These are phyloP conservation scores for Mnemiopsis leidyi DNA, from an alignment of 37 sponge, comb jelly and placozoan species.

Conservation along the genomic window DNA sequence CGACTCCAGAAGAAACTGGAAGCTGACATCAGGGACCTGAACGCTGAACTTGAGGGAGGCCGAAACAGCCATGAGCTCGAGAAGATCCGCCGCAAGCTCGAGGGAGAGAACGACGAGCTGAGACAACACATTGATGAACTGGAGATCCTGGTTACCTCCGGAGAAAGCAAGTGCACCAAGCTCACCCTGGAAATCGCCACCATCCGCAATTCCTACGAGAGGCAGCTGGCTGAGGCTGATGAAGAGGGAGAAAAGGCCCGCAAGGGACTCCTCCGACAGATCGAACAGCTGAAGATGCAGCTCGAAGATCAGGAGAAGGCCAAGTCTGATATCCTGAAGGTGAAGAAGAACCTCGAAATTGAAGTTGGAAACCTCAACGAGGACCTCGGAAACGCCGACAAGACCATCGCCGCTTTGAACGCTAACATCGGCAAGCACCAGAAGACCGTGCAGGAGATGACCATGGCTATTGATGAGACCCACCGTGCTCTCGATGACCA, in stretches of 20 bases:
- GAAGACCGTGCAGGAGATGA: conserved; percentile 66
- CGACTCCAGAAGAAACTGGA: conserved; percentile 52
- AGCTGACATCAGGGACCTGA: conserved; percentile 50
- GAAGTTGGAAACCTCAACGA: conserved; percentile 73
- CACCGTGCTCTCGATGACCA: conserved; percentile 65
- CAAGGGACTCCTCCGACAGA: conserved; percentile 66
- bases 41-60: conserved; percentile 63
- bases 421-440: conserved; percentile 73
- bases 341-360: conserved; percentile 69
- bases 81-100: conserved; percentile 64
- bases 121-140: conserved; percentile 56
- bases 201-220: conserved; percentile 57
- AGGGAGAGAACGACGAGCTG: conserved; percentile 65
- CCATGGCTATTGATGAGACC: conserved; percentile 65
- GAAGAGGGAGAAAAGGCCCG: conserved; percentile 64
- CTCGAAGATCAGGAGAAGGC: conserved; percentile 58
- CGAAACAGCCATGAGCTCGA: conserved; percentile 58
- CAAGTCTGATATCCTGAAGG: conserved; percentile 59
- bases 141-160: conserved; percentile 26
- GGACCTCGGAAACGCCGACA: conserved; percentile 81
- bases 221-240: conserved; percentile 60
- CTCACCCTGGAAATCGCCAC: conserved; percentile 64
- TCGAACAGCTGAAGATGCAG: conserved; percentile 65
- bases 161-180: conserved; percentile 62
- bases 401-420: conserved; percentile 72